Percentiles rank a stretch among this genome's conserved stretches.
phyloP scores from a whole-genome alignment of 1,140 invertebrate genomes.

The Ylistrum balloti region DNA sequence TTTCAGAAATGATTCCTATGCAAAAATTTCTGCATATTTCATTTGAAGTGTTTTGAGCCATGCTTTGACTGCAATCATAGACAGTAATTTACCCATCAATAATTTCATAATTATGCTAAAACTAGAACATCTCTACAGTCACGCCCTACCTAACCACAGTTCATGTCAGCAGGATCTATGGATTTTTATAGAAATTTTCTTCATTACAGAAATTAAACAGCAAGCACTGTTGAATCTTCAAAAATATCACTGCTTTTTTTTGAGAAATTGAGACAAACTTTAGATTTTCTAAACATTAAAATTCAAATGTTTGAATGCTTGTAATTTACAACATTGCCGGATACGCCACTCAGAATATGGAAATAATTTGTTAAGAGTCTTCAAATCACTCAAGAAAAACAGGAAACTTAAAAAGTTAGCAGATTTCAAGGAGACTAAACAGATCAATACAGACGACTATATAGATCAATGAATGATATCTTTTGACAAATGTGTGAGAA shows the following conservation, averaged over 20 bases:
- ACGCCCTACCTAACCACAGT: neutral
- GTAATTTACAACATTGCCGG: neutral
- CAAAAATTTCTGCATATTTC: neutral
- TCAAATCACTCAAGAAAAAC: neutral
- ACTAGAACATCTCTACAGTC: neutral
- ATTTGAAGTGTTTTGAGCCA: neutral
- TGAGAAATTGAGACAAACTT: neutral
- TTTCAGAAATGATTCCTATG: neutral
- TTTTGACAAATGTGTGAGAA: neutral
- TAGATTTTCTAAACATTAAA: neutral
- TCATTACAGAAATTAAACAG: neutral
- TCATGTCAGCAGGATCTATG: neutral
- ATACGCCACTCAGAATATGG: neutral
- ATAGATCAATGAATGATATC: neutral
- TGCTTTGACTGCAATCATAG: neutral
- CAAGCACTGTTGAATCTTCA: neutral
- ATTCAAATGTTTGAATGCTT: neutral
- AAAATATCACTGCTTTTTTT: neutral
- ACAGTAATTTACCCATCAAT: neutral
- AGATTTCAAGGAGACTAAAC: neutral
- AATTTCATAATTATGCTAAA: neutral
- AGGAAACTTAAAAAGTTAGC: neutral
- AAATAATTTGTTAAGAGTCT: neutral
- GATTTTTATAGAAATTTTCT: conserved; percentile 23
- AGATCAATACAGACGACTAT: neutral